Base-by-base conservation (phyloP, 2,888 invertebrate species). In the Chalcis sispes region DNA sequence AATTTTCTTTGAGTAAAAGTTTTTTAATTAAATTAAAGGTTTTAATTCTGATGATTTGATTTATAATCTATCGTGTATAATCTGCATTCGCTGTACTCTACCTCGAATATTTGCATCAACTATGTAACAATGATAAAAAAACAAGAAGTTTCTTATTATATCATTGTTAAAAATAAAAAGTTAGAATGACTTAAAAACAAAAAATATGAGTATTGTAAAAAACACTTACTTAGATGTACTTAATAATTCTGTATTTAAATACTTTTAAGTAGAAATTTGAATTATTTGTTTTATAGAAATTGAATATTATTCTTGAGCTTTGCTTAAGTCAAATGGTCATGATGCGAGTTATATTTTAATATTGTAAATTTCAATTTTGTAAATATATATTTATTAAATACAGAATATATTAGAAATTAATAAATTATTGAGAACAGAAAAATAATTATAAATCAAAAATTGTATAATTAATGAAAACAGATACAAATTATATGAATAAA, bases 301-400 rank as follows among this genome's bases (percentile, higher is more conserved):
- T 23, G 32, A 70, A 54, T 70, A 27, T 18, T 66, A 40, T n/a
- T 66, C 71, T 77, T 4, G 59, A 70, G 66, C 58, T 67, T 72
- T 66, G 61, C 56, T 73, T 66, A 71, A 20, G 32, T 74, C 74
- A 77, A 77, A 74, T 77, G 71, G 73, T 71, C 74, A 74, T 74
- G 20, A 59, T 54, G 50, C 74, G 74, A 77, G 74, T 77, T n/a
- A 66, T 62, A 64, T 58, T 50, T 62, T 46, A 61, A 64, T 59
- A n/a, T 25, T 65, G 36, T 15, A 13, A n/a, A 59, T 32, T 52
- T 13, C 36, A 18, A 70, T 27, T 25, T 32, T 20, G 13, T 18
- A 48, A 56, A 18, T 59, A 48, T 71, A 59, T 75, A 71, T 71
- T 71, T 75, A 75, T 54, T 32, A 61, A 50, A 29, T 74, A 69